Conservation (phyloP, 2,113 vertebrate genomes). For the Brienomyrus brachyistius region DNA sequence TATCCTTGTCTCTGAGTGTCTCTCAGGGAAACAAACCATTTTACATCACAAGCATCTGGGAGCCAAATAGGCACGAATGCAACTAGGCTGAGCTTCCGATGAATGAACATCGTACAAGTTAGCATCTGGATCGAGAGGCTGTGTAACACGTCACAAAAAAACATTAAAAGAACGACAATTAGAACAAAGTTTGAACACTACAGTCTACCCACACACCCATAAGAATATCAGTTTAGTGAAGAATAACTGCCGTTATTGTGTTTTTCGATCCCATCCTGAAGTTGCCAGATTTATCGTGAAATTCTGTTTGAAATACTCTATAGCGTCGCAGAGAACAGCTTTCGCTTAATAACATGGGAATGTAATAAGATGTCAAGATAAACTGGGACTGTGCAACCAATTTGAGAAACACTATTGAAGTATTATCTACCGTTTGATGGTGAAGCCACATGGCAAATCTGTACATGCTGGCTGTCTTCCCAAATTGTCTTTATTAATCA, state of each 20-base stretch:
- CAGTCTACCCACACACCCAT: background rate
- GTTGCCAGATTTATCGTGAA: background rate
- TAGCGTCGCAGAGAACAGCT: background rate
- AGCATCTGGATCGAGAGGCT: background rate
- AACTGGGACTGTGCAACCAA: background rate
- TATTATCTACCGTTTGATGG: background rate
- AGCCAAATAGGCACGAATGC: background rate
- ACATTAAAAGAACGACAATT: background rate
- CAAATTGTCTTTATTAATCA: background rate
- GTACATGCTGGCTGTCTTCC: background rate
- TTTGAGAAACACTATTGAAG: background rate
- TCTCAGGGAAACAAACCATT: background rate
- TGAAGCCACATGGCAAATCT: background rate
- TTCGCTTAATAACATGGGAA: background rate
- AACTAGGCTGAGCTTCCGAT: background rate
- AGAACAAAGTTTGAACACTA: background rate
- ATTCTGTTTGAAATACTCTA: background rate
- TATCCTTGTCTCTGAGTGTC: constrained; percentile 58
- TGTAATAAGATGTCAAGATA: background rate
- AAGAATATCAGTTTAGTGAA: background rate
- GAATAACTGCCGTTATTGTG: background rate
- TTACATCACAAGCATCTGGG: background rate
- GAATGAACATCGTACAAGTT: background rate
- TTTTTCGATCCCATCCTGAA: background rate
- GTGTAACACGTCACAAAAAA: background rate